Conservation (phyloP, 2,888 invertebrate species). For the Plebejus melissa region DNA sequence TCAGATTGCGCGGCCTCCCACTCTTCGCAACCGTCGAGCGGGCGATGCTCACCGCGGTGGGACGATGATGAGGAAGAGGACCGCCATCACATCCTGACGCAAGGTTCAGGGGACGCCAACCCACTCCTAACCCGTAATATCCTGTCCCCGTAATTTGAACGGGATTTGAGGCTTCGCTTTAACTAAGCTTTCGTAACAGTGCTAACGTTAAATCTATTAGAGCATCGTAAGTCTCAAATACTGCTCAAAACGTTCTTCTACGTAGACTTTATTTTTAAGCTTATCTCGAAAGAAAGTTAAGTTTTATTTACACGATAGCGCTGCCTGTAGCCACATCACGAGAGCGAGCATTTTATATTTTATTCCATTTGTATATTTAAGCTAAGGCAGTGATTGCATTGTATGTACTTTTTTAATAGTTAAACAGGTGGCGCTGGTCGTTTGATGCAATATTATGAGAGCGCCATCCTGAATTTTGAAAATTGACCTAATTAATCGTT, state of each 20-base stretch:
- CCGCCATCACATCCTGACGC: slow-evolving; percentile 62
- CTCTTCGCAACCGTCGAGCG: slow-evolving; percentile 68
- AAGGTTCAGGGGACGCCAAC: slow-evolving; percentile 60
- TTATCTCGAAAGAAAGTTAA: slow-evolving; percentile 35
- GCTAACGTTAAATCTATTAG: slow-evolving; percentile 32
- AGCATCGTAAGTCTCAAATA: slow-evolving; percentile 54
- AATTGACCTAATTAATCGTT: neutral
- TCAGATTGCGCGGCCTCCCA: slow-evolving; percentile 61
- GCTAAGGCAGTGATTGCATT: slow-evolving; percentile 70
- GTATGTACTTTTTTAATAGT: slow-evolving; percentile 31
- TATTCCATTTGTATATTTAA: slow-evolving; percentile 28
- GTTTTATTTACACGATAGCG: slow-evolving; percentile 36
- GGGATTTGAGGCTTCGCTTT: slow-evolving; percentile 44
- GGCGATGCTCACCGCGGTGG: slow-evolving; percentile 70
- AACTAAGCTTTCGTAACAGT: slow-evolving; percentile 37
- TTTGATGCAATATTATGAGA: slow-evolving; percentile 49
- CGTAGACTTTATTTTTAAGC: slow-evolving; percentile 27
- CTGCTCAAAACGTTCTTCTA: slow-evolving; percentile 47
- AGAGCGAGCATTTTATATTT: slow-evolving; percentile 28
- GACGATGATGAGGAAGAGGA: slow-evolving; percentile 70
- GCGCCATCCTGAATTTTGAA: slow-evolving; percentile 71
- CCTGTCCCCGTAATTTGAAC: slow-evolving; percentile 38
- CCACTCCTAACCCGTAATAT: slow-evolving; percentile 35
- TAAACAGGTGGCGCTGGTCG: slow-evolving; percentile 73
- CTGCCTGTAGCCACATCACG: slow-evolving; percentile 36